Base-by-base conservation (phyloP, 2,113 vertebrate species). In the Hippocampus mohnikei region DNA sequence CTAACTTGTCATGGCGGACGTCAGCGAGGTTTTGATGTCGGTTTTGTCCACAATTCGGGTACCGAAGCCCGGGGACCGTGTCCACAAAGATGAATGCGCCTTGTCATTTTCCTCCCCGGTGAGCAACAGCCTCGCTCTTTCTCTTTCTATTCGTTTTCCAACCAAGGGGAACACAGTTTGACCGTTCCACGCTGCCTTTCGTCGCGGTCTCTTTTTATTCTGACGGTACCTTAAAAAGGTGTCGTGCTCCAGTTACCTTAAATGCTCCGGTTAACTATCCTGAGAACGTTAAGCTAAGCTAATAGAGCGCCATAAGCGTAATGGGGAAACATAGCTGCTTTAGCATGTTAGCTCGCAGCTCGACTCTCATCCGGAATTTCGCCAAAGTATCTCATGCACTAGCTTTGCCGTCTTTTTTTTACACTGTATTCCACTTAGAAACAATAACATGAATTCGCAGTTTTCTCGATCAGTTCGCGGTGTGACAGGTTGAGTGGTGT, bases 81-180 rank as follows among this genome's bases (percentile, higher is more conserved):
- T 98, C 86, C 96, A 98, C 91, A 98, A 98, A 93, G 96, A 98
- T 88, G 96, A 98, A 89, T 98, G 96, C 91, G 96, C 95, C 88
- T 96, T 97, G 88, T 98, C 96, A 80, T 98, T 97, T 90, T 89
- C 96, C 79, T 94, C 94, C 16, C 96, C 96, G 94, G 96, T 98
- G 93, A 94, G 93, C 80, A 23, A 70, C 73, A 87, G 68, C 69
- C 42, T 44, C 42, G 10, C 42, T 44, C 12, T 10, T 44, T 44
- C 42, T 73, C 71, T 21, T 48, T 40, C 15, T 46, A 11, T 41
- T 12, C 5, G 11, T 25, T 44, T 25, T 44, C 12, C 1, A 23
- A 27, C 10, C 33, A 37, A 69, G 70, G 63, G 5, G 58, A 41
- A 76, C 46, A 33, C 59, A 33, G 15, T 33, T 42, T 37, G 27